Evolutionary conservation across 2,113 vertebrate genomes (phyloP), one percentile per base, ranked within the genome.

Genomic region (Percopsis transmontana): DNA sequence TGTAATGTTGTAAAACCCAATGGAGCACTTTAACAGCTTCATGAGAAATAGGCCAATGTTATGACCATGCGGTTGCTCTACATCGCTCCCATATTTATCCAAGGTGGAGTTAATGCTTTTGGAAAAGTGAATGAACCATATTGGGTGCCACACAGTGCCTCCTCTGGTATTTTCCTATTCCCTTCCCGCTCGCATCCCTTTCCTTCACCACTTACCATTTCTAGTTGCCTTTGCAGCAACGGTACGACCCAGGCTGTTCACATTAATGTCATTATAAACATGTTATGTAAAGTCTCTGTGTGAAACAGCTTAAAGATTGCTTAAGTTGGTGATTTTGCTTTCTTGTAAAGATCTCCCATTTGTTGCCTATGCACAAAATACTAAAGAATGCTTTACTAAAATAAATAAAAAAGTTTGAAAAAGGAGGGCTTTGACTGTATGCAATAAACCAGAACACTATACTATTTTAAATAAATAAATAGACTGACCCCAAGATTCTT

Each of bases 1-100:
- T 52, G 73, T 44, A 67, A 62, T 66, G 58, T 51, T 77, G 52
- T 70, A 66, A 75, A 80, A 75, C 40, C 75, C 58, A 69, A 67
- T 70, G 53, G 39, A 70, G 58, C 53, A 38, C 54, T 62, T 72
- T 76, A 62, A 77, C 39, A 19, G 23, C 59, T 66, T 72, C 12
- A 52, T 57, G 27, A 79, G 68, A 66, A 69, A 51, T 8, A 23
- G 40, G 2, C 20, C 19, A 47, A 54, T 48, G 33, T 68, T 52
- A 48, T 41, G 1, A 45, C 24, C 57, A 41, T 74, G 52, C 56
- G 13, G 55, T 27, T 20, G 45, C 15, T 15, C 39, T 55, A 45
- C 24, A 53, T 44, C 62, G 41, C 19, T 40, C 14, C 62, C 33
- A 40, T 45, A 18, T 68, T 42, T n/a, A 40, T 20, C 19, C 58